These are phyloP conservation scores for Theretra japonica DNA, from an alignment of 2,888 invertebrate genomes.

Conservation along the genomic window DNA sequence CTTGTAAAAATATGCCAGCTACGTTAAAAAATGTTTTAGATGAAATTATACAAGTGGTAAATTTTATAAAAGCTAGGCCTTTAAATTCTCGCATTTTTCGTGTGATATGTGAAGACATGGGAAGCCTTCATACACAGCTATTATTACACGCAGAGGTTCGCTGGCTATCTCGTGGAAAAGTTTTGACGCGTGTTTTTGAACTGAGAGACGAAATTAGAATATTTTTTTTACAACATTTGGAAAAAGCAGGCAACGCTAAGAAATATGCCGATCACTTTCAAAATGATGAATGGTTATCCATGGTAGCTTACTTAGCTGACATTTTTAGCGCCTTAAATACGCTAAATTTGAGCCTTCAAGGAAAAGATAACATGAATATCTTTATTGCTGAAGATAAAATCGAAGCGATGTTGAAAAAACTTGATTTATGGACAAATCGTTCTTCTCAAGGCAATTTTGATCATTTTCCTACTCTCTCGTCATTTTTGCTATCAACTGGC, in stretches of 20 bases:
- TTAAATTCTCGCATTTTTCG: constrained; percentile 46
- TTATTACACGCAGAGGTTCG: constrained; percentile 47
- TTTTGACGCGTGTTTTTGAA: constrained; percentile 43
- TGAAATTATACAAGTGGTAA: constrained; percentile 38
- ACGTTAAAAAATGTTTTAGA: constrained; percentile 2
- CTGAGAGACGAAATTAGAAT: constrained; percentile 38
- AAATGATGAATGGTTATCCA: constrained; percentile 42
- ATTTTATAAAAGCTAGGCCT: constrained; percentile 46
- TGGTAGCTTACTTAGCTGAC: constrained; percentile 44
- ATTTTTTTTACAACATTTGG: constrained; percentile 33
- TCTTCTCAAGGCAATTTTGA: no score
- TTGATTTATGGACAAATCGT: no score
- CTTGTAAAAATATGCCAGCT: not conserved
- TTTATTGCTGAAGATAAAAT: constrained; percentile 42
- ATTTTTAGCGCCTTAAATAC: constrained; percentile 42
- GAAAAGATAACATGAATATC: constrained; percentile 40
- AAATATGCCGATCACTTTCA: constrained; percentile 30
- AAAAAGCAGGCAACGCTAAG: constrained; percentile 23
- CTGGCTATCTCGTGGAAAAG: constrained; percentile 45
- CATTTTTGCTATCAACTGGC: no score
- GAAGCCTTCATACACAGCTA: constrained; percentile 43
- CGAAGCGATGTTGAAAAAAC: no score
- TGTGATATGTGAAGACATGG: constrained; percentile 50
- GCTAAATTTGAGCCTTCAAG: constrained; percentile 41
- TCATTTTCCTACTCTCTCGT: no score